phyloP scores from a whole-genome alignment of 2,888 invertebrate species.

The Ligdia adustata region DNA sequence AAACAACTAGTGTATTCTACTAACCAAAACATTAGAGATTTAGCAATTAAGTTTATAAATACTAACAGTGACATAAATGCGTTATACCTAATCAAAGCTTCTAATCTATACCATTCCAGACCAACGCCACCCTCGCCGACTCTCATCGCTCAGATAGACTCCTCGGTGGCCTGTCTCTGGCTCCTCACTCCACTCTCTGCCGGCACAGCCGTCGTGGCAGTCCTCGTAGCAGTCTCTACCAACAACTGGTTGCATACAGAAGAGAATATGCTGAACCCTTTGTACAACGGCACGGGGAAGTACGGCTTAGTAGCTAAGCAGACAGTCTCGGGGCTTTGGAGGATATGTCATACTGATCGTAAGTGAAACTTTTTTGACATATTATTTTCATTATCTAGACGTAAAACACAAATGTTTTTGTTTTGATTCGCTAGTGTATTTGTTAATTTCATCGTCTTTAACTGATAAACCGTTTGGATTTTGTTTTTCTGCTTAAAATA shows the following conservation, averaged over 20 bases:
- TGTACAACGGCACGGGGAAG: slow-evolving; percentile 90
- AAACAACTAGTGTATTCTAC: no score
- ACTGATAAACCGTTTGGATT: no score
- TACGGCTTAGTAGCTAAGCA: slow-evolving; percentile 88
- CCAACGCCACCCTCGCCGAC: slow-evolving; percentile 77
- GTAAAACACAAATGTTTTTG: no score
- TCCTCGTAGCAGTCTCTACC: slow-evolving; percentile 89
- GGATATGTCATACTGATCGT: slow-evolving; percentile 91
- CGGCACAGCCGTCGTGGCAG: slow-evolving; percentile 88
- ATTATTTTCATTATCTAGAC: no score
- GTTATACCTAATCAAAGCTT: no score
- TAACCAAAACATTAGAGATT: no score
- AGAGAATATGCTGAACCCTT: slow-evolving; percentile 91
- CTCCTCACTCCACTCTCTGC: slow-evolving; percentile 86
- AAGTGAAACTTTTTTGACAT: no score
- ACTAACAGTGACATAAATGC: no score
- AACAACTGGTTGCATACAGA: slow-evolving; percentile 95
- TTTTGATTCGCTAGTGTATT: no score
- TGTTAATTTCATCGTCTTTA: no score
- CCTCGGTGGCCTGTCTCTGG: slow-evolving; percentile 86
- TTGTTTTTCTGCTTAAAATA: no score
- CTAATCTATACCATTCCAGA: slow-evolving; percentile 63
- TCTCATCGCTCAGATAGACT: slow-evolving; percentile 80
- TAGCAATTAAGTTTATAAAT: no score
- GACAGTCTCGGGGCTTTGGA: slow-evolving; percentile 92